Base-by-base conservation (phyloP, 2,113 vertebrate genomes). In the Mixornis gularis region DNA sequence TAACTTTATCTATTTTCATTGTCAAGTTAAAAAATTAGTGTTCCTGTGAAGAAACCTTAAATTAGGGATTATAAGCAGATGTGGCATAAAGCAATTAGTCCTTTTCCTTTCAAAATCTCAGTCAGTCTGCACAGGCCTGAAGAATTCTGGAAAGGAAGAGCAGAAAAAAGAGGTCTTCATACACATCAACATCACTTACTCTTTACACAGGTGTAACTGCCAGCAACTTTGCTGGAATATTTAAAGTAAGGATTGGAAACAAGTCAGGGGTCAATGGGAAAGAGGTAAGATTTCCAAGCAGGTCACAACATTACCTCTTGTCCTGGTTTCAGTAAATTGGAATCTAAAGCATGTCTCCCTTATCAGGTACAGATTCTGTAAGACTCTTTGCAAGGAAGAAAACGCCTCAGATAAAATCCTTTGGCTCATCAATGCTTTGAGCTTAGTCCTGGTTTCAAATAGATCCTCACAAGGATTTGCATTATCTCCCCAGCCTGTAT, bases 41-140 rank as follows among this genome's bases (percentile, higher is more conserved):
- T 89, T 95, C 73, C 56, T 82, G 62, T 79, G 69, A 87, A 90
- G 68, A 89, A 88, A 90, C 48, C 48, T 76, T 94, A 96, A 88
- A 90, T 79, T n/a, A 43, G 36, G 40, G 32, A 56, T 76, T 89
- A 60, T 40, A 89, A 96, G 14, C 17, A 40, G 17, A 29, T 26
- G 16, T 27, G 40, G 9, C 46, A 79, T 44, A 73, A 80, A 76
- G 46, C 25, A 93, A 78, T 79, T 62, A 78, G 78, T 91, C 40
- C 74, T 76, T 12, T 7, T 11, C 38, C 79, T 76, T 96, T 88
- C 87, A 62, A 90, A 79, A 89, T 71, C 65, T 44, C 17, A 46
- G 65, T 49, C 52, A 49, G 34, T 73, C 30, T 86, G 64, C 53
- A 86, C 17, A 80, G 53, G 53, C 11, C 18, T 65, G 40, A 69